phyloP scores from a whole-genome alignment of 2,888 invertebrate genomes.

The Apodemia mormo region DNA sequence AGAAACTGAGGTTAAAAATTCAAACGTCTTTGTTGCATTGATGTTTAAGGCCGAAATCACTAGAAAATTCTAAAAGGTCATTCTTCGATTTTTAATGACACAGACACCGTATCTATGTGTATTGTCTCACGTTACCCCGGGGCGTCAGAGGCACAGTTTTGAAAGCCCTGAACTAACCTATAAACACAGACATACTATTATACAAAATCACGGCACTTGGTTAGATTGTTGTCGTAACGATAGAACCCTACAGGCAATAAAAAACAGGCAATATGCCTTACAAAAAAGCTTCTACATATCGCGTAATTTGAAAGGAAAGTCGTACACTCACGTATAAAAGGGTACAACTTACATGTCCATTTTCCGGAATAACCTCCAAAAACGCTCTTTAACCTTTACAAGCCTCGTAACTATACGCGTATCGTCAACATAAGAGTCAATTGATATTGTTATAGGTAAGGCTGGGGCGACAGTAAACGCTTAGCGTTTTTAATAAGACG shows the following conservation, averaged over 20 bases:
- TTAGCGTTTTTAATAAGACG: conserved; percentile 1
- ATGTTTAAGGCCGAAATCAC: no score
- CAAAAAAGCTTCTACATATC: not conserved
- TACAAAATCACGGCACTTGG: not conserved
- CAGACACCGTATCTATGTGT: no score
- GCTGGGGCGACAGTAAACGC: not conserved
- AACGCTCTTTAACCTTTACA: conserved; percentile 13
- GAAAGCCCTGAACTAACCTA: no score
- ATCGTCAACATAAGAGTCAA: conserved; percentile 17
- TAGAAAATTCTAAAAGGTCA: no score
- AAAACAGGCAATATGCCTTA: not conserved
- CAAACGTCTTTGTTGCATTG: no score
- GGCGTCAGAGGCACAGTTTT: no score
- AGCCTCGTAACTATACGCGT: conserved; percentile 12
- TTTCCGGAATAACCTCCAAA: not conserved
- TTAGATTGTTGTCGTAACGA: not conserved
- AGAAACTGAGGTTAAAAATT: no score
- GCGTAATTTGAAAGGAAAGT: conserved; percentile 1
- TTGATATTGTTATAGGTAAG: conserved; percentile 23
- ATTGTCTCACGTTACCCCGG: no score
- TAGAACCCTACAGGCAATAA: not conserved
- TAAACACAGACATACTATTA: no score
- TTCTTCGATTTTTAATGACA: no score
- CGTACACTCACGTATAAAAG: conserved; percentile 10
- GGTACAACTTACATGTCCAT: conserved; percentile 13